Percentiles rank a stretch among this genome's conserved stretches.
These are phyloP conservation scores for Zygaena filipendulae DNA, from an alignment of 2,888 invertebrate species.

Conservation along the genomic window DNA sequence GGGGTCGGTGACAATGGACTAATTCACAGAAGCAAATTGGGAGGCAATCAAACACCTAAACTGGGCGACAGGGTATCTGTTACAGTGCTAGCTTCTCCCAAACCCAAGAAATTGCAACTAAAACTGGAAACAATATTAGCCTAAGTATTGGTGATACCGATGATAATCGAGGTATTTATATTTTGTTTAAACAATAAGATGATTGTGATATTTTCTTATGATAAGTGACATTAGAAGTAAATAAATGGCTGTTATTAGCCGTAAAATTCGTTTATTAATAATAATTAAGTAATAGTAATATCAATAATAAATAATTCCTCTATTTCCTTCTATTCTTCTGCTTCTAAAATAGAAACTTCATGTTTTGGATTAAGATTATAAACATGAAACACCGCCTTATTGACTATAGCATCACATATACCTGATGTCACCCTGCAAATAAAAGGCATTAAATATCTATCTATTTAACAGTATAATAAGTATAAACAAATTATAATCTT, in stretches of 20 bases:
- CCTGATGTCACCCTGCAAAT: conserved; percentile 52
- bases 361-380: conserved; percentile 41
- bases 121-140: conserved; percentile 52
- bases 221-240: conserved; percentile 9
- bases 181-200: conserved; percentile 14
- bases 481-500: conserved; percentile 6
- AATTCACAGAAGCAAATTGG: conserved; percentile 73
- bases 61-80: conserved; percentile 78
- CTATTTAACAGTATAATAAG: not conserved
- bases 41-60: conserved; percentile 58
- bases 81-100: conserved; percentile 69
- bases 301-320: too few species aligned
- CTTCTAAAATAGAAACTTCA: conserved; percentile 33
- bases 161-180: conserved; percentile 10
- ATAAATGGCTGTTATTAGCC: too few species aligned
- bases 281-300: too few species aligned
- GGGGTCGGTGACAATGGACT: conserved; percentile 79
- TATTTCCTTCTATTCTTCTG: too few species aligned
- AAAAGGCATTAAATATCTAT: conserved; percentile 1
- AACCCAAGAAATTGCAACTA: conserved; percentile 68
- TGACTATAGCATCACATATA: conserved; percentile 59
- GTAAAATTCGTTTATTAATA: conserved; percentile 6
- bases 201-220: conserved; percentile 10
- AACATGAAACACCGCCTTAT: conserved; percentile 50
- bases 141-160: conserved; percentile 28